These are phyloP conservation scores for Typhlichthys eigenmanni DNA, from an alignment of 2,797 vertebrate species.

Conservation along the genomic window DNA sequence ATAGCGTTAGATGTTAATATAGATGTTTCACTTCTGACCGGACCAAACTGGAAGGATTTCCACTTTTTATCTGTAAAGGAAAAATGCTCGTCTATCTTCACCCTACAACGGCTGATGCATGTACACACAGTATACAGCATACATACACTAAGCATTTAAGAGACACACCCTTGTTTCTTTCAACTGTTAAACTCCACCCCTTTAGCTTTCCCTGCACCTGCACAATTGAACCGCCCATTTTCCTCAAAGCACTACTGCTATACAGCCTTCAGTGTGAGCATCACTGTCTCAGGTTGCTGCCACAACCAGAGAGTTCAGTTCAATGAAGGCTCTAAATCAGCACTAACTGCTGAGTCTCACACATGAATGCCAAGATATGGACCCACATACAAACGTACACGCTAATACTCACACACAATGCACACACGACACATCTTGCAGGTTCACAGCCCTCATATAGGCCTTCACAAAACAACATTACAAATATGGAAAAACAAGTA, in stretches of 20 bases:
- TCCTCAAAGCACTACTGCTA: slow-evolving; percentile 13
- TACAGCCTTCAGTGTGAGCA: neutral
- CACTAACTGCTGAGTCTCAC: slow-evolving; percentile 7
- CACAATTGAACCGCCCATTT: neutral
- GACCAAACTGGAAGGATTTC: too few relatives aligned
- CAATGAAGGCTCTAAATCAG: neutral
- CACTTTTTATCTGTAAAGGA: too few relatives aligned
- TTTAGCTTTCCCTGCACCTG: neutral
- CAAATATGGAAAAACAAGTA: neutral
- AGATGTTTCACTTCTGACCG: too few relatives aligned
- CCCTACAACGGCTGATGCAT: too few relatives aligned
- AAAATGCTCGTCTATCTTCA: too few relatives aligned
- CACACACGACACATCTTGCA: neutral
- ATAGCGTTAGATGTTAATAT: too few relatives aligned
- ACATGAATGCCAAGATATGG: neutral
- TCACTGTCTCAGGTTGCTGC: slow-evolving; percentile 32
- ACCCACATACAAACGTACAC: neutral
- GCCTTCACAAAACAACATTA: neutral
- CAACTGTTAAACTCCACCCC: neutral
- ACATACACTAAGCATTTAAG: neutral
- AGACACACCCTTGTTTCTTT: slow-evolving; percentile 1
- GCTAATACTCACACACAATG: neutral
- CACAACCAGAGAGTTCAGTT: slow-evolving; percentile 14
- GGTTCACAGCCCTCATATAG: neutral
- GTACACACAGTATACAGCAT: neutral